Conservation (phyloP, 2,797 vertebrate species). For the Rhyacichthys aspro region DNA sequence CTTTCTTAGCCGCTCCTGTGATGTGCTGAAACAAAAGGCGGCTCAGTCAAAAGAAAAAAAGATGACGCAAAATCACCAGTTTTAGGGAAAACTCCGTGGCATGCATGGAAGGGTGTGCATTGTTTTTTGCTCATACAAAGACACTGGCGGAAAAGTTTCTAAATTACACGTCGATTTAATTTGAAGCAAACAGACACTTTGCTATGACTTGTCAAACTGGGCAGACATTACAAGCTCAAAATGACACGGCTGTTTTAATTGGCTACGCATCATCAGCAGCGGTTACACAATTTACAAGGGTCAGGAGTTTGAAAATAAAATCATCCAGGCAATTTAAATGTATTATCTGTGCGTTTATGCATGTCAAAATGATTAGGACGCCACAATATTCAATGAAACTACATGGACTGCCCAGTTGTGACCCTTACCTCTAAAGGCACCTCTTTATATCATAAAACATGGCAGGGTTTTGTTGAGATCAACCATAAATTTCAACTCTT, state of each 20-base stretch:
- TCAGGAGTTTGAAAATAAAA: constrained; percentile 4
- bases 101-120: constrained; percentile 5
- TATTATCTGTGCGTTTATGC: constrained; percentile 30
- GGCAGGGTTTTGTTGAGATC: constrained; percentile 16
- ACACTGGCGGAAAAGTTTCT: no score
- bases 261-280: constrained; percentile 6
- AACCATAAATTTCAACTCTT: constrained; percentile 9
- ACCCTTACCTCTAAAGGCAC: constrained; percentile 45
- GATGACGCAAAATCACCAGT: constrained; percentile 53
- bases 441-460: constrained; percentile 37
- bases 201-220: constrained; percentile 24
- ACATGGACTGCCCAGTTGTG: constrained; percentile 20
- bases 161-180: no score
- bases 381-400: constrained; percentile 27
- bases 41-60: constrained; percentile 35
- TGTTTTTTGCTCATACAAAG: constrained; percentile 7
- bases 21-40: constrained; percentile 44
- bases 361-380: constrained; percentile 43
- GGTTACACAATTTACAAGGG: constrained; percentile 24
- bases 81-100: constrained; percentile 35
- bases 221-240: constrained; percentile 8
- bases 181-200: not conserved
- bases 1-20: constrained; percentile 33
- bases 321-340: constrained; percentile 12
- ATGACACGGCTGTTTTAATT: constrained; percentile 9